Base-by-base conservation (phyloP, 1,140 invertebrate genomes). In the Bombus superbus region DNA sequence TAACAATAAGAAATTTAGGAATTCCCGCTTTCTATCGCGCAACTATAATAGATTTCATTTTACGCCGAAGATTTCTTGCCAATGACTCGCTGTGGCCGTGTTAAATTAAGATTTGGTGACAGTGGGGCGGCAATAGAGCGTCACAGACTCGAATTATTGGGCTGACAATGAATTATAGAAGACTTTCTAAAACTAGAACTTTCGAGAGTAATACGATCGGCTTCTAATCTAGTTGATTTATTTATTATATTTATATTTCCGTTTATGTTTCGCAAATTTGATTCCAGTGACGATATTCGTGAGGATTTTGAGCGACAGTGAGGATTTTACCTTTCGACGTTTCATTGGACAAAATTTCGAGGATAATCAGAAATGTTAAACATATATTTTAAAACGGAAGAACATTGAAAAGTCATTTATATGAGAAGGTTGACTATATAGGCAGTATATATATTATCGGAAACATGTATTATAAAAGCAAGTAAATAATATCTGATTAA, bases 71-170 rank as follows among this genome's bases (percentile, higher is more conserved):
- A 79, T 22, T 38, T 35, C 38, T 32, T 64, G 76, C 47, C 66
- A 79, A 42, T 66, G 44, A 64, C 18, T 5, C 10, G n/a, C n/a
- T 25, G n/a, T 13, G 74, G 32, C 18, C 25, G 53, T 40, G 68
- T 80, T 85, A 80, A 80, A 85, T 85, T 85, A 80, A 85, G 44
- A 59, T 62, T 35, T 25, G n/a, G 38, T 35, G 83, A 73, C 42
- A 80, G 76, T 32, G 83, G 32, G 76, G 62, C n/a, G 75, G n/a
- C 25, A 1, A 35, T 35, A 5, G 18, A 25, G n/a, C 42, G 40
- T 35, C 53, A 40, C 32, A 5, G 74, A 32, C 38, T 22, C 10
- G 22, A 42, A 53, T 69, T n/a, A 44, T 59, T 62, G 13, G 32
- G 25, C 18, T 59, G 32, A 53, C 47, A 53, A 53, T 53, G 47